Evolutionary conservation across 2,797 vertebrate genomes (phyloP), one percentile per base, ranked within the genome.

Genomic region (Macroramphosus scolopax): DNA sequence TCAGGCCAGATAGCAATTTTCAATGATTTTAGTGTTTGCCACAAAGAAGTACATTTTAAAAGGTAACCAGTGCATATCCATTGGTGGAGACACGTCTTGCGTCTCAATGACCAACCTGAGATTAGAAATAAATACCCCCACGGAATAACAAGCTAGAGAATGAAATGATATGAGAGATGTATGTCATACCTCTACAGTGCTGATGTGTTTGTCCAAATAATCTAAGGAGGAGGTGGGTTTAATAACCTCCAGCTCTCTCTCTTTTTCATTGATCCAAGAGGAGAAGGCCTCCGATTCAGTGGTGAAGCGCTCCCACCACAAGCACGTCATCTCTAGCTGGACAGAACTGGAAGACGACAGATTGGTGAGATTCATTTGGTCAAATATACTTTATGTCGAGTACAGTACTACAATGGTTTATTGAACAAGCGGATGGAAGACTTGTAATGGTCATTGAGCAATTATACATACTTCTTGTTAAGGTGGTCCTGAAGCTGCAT

Each of bases 321-420:
- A 80, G 83, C 90, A 92, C 86, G 92, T 86, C 83, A 83, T 90
- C 87, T 96, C 92, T 88, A 97, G 90, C 82, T 91, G 92, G 83
- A 88, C 91, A 85, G 93, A 88, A 86, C 95, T 97, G 45, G 14
- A 54, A 64, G 26, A 66, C 25, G 58, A 17, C 18, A 53, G 28
- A 52, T 28, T 1, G 36, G n/a, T 11, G 28, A 43, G 16, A 51
- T 1, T 3, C 2, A 3, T 45, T 17, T 38, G 1, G 4, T 18
- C 11, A 42, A 32, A 32, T 20, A 34, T 6, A n/a, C 26, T n/a
- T n/a, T n/a, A n/a, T n/a, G n/a, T n/a, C n/a, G n/a, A n/a, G n/a
- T n/a, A n/a, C n/a, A n/a, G n/a, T n/a, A n/a, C n/a, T n/a, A n/a
- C n/a, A n/a, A n/a, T n/a, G n/a, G n/a, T n/a, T n/a, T n/a, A n/a